Conservation (phyloP, 2,888 invertebrate species). For the Dexiosoma caninum region DNA sequence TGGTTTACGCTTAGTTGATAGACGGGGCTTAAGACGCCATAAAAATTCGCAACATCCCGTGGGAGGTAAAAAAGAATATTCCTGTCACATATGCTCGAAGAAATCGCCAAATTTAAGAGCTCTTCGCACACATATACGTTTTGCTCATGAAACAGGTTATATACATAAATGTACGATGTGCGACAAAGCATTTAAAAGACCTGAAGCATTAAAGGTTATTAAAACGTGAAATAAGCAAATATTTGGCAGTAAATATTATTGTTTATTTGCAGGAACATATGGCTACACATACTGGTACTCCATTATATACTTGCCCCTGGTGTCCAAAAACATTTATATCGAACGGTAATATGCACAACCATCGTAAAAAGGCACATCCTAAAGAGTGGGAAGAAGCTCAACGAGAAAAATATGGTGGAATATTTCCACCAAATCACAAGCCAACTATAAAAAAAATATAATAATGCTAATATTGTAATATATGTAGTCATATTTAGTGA, state of each 20-base stretch:
- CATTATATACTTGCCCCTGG: slow-evolving; percentile 73
- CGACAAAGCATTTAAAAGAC: slow-evolving; percentile 75
- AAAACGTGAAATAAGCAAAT: background rate
- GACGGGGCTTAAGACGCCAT: slow-evolving; percentile 73
- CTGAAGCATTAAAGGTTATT: slow-evolving; percentile 71
- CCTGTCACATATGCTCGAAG: slow-evolving; percentile 74
- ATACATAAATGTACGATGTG: slow-evolving; percentile 75
- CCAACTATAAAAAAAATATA: no score
- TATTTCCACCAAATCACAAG: slow-evolving; percentile 26
- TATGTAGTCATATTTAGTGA: background rate
- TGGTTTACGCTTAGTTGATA: slow-evolving; percentile 73
- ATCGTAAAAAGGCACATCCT: slow-evolving; percentile 74
- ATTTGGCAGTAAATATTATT: background rate
- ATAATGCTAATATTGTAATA: background rate
- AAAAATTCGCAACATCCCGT: slow-evolving; percentile 72
- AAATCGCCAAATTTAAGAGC: slow-evolving; percentile 73
- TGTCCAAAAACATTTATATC: slow-evolving; percentile 75
- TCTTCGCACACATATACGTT: slow-evolving; percentile 73
- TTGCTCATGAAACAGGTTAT: slow-evolving; percentile 74
- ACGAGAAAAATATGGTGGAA: slow-evolving; percentile 41
- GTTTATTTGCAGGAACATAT: slow-evolving; percentile 72
- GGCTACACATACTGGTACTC: slow-evolving; percentile 74
- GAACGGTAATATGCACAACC: slow-evolving; percentile 74
- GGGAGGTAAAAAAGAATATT: slow-evolving; percentile 70
- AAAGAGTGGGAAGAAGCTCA: slow-evolving; percentile 73